These are phyloP conservation scores for Anthophora plumipes DNA, from an alignment of 2,888 invertebrate species.

Conservation along the genomic window DNA sequence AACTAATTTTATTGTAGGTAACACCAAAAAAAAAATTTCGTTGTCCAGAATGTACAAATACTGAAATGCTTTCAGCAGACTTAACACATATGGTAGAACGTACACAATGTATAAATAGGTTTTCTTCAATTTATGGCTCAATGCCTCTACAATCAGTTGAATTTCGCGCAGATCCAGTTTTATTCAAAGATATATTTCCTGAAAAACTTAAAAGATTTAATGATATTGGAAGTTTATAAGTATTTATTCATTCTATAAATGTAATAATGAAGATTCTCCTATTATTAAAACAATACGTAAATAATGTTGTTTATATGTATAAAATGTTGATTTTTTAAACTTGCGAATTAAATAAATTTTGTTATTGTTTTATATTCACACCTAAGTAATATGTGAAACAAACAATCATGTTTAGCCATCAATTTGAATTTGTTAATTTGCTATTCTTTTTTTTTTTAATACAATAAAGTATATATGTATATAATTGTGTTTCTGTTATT, in stretches of 20 bases:
- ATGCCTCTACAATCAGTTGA: conserved; percentile 96
- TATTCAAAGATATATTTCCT: conserved; percentile 94
- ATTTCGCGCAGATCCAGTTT: conserved; percentile 97
- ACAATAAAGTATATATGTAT: conserved; percentile 37
- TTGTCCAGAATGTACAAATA: conserved; percentile 97
- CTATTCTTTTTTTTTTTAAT: conserved; percentile 31
- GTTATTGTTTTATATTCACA: background rate
- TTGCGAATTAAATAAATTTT: background rate
- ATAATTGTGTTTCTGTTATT: conserved; percentile 16
- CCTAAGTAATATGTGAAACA: background rate
- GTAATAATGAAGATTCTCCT: background rate
- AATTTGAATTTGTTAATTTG: conserved; percentile 21
- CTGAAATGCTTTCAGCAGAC: conserved; percentile 97
- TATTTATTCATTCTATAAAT: conserved; percentile 5
- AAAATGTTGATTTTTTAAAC: background rate
- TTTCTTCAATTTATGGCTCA: conserved; percentile 91
- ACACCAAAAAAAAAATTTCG: conserved; percentile 98
- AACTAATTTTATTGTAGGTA: conserved; percentile 86
- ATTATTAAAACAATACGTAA: conserved; percentile 15
- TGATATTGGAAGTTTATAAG: conserved; percentile 94
- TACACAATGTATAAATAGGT: conserved; percentile 94
- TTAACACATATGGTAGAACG: conserved; percentile 96
- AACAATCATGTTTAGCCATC: background rate
- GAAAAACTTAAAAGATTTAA: conserved; percentile 95
- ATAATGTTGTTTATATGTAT: conserved; percentile 13